Base-by-base conservation (phyloP, 2,888 invertebrate genomes). In the Agrochola circellaris region DNA sequence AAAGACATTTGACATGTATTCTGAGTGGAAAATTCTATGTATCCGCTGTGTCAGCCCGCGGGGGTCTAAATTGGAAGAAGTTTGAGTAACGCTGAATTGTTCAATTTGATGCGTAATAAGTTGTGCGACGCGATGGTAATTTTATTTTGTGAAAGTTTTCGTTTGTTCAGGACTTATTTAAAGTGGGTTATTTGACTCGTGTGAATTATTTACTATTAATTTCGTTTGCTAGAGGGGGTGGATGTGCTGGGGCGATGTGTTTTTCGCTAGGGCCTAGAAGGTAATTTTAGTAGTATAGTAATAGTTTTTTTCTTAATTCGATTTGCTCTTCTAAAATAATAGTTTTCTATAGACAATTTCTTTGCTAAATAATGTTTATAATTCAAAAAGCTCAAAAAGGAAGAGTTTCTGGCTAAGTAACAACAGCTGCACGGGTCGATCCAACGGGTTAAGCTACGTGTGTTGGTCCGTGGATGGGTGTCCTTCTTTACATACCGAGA, bases 1-100 rank as follows among this genome's bases (percentile, higher is more conserved):
- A 84, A 88, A 89, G 89, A 89, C 88, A 88, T 90, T 88, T 90
- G 91, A 90, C 89, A 88, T 89, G 89, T 84, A 89, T 86, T 82
- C 86, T 86, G 83, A 86, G 86, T 83, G 87, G 88, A 88, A 90
- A 91, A 91, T 91, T 87, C 82, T 85, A 78, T 77, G 88, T 89
- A 88, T 90, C 90, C 91, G 88, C 84, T 83, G 83, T 75, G 85
- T 89, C 82, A 82, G 72, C 45, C 60, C 64, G 81, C 38, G 68
- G 64, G 77, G 73, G 45, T 66, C 58, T 79, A 81, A 84, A 85
- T 86, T 86, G 74, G 73, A 82, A 78, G 61, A 79, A 84, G 75
- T 89, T 89, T 78, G 72, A 77, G 83, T 77, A 82, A 82, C 77
- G 64, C 73, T 85, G 83, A 48, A 72, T 82, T 85, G 83, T 79